A percentile compares a stretch with the other conserved stretches of the same genome.
Conservation (phyloP, 2,113 vertebrate species). For the Channa argus region DNA sequence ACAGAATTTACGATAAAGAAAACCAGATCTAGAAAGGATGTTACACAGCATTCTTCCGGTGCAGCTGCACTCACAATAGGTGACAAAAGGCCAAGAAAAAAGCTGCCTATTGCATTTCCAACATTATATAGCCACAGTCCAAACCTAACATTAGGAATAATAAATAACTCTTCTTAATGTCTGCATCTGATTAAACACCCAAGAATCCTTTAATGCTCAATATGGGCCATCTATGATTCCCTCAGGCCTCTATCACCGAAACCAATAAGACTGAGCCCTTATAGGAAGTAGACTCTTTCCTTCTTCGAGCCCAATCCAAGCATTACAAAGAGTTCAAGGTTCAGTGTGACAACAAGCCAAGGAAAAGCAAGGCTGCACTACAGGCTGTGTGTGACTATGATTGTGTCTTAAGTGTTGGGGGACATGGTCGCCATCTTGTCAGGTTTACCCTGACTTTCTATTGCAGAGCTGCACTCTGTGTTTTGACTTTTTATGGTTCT, state of each 20-base stretch:
- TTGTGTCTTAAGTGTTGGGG: too few relatives aligned
- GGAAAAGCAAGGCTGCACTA: neutral
- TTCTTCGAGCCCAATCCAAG: slow-evolving; percentile 1
- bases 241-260: neutral
- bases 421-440: too few relatives aligned
- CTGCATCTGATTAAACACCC: neutral
- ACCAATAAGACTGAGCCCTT: neutral
- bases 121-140: neutral
- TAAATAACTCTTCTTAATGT: neutral
- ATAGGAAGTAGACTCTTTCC: slow-evolving; percentile 22
- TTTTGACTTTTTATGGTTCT: neutral
- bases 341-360: neutral
- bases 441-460: too few relatives aligned
- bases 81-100: too few relatives aligned
- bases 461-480: too few relatives aligned
- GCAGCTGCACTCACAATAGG: neutral
- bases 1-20: neutral
- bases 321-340: slow-evolving; percentile 16
- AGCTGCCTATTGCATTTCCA: neutral
- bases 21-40: neutral
- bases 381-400: neutral
- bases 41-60: neutral
- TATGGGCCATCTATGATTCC: slow-evolving; percentile 19
- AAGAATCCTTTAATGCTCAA: neutral
- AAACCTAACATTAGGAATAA: neutral